Evolutionary conservation across 2,797 vertebrate species (phyloP).

Genomic region (Neomorphus geoffroyi): DNA sequence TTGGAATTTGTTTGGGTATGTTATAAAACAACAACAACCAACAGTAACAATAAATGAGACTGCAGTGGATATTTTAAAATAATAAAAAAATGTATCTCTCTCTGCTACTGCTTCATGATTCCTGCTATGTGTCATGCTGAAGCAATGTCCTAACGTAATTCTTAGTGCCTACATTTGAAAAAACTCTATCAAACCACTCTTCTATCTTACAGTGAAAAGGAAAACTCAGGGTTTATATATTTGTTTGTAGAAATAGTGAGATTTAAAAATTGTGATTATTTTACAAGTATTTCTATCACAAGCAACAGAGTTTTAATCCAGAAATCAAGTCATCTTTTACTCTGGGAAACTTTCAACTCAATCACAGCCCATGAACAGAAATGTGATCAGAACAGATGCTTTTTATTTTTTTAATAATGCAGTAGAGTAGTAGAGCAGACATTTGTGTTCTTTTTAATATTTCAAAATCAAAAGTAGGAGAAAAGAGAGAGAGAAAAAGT

Average conservation of each 20-base stretch:
- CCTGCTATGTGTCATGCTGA: neutral
- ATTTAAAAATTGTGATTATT: neutral
- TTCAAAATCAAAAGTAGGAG: neutral
- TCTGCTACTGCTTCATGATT: neutral
- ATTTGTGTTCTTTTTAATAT: constrained; percentile 7
- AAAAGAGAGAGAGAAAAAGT: neutral
- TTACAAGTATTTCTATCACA: neutral
- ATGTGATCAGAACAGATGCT: neutral
- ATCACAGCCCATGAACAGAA: neutral
- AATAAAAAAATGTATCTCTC: neutral
- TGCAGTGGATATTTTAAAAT: neutral
- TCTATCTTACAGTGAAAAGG: neutral
- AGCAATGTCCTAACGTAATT: neutral
- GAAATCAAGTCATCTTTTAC: constrained; percentile 29
- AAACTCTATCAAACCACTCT: neutral
- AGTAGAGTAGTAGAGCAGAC: neutral
- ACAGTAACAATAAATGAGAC: neutral
- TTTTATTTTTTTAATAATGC: neutral
- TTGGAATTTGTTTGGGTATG: neutral
- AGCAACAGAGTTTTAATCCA: neutral
- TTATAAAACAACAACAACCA: neutral
- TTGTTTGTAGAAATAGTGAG: neutral
- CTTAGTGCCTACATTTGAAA: neutral
- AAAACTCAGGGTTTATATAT: constrained; percentile 25
- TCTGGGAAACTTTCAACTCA: constrained; percentile 14